These are phyloP conservation scores for Selenia dentaria DNA, from an alignment of 2,888 invertebrate species.

Conservation along the genomic window DNA sequence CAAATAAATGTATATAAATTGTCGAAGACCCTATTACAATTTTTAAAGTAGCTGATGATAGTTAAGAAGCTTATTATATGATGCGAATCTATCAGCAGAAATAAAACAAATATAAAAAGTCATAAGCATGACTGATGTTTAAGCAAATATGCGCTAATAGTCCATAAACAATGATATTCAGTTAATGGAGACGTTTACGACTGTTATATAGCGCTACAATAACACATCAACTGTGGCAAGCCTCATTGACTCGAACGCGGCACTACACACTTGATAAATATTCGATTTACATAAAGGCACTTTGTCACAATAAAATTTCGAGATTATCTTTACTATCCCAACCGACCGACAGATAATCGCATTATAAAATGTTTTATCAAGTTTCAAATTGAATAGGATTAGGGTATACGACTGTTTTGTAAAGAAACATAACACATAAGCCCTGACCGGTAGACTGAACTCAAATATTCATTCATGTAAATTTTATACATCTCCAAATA, in stretches of 20 bases:
- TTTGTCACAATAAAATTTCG: slow-evolving; percentile 14
- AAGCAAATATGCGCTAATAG: slow-evolving; percentile 59
- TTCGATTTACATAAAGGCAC: slow-evolving; percentile 18
- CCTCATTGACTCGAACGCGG: slow-evolving; percentile 75
- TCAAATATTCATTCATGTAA: slow-evolving; percentile 57
- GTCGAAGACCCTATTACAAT: not conserved
- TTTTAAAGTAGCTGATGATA: not conserved
- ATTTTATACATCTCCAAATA: slow-evolving; percentile 44
- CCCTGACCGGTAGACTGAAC: slow-evolving; percentile 36
- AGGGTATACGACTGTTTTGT: slow-evolving; percentile 34
- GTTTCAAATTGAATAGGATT: slow-evolving; percentile 39
- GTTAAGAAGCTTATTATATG: not conserved
- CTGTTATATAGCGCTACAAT: slow-evolving; percentile 71
- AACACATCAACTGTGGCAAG: slow-evolving; percentile 75
- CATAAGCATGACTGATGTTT: slow-evolving; percentile 50
- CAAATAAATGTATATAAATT: not conserved
- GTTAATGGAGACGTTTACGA: slow-evolving; percentile 76
- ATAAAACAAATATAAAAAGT: slow-evolving; percentile 37
- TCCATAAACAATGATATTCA: slow-evolving; percentile 70
- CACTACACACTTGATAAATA: slow-evolving; percentile 22
- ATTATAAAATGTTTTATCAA: slow-evolving; percentile 40
- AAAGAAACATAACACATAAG: slow-evolving; percentile 32
- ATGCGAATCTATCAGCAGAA: slow-evolving; percentile 15
- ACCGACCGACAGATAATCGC: slow-evolving; percentile 31
- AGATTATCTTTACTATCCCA: slow-evolving; percentile 5